A percentile compares a stretch with the other conserved stretches of the same genome.
Conservation (phyloP, 2,888 invertebrate species). For the Pollenia amentaria region DNA sequence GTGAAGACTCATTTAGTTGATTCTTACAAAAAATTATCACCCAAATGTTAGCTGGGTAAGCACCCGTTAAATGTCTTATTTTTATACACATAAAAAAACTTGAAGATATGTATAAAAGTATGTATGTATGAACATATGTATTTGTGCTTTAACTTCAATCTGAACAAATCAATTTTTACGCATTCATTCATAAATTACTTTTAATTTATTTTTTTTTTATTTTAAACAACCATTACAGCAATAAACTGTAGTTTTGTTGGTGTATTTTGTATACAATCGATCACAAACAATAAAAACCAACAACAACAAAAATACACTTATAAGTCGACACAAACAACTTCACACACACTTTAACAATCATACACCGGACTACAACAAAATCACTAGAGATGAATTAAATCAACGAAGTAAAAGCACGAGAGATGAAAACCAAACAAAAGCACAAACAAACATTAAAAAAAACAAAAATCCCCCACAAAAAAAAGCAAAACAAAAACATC, state of each 20-base stretch:
- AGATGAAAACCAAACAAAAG: background rate
- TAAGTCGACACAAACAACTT: background rate
- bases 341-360: background rate
- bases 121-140: background rate
- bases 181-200: constrained; percentile 67
- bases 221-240: constrained; percentile 3
- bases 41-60: too few relatives aligned
- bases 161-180: constrained; percentile 50
- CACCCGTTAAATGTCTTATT: too few relatives aligned
- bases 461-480: background rate
- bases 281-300: background rate
- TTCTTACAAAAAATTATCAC: too few relatives aligned
- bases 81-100: too few relatives aligned
- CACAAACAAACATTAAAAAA: background rate
- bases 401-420: background rate
- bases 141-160: background rate
- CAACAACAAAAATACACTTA: background rate
- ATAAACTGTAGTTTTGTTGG: constrained; percentile 1
- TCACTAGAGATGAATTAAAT: constrained; percentile 13
- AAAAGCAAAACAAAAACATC: background rate
- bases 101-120: background rate
- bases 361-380: constrained; percentile 1
- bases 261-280: constrained; percentile 17
- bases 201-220: background rate
- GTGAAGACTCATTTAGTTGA: too few relatives aligned